Evolutionary conservation across 1,140 invertebrate genomes (phyloP), one percentile per base, ranked within the genome.

Genomic region (Drosophila sturtevanti): DNA sequence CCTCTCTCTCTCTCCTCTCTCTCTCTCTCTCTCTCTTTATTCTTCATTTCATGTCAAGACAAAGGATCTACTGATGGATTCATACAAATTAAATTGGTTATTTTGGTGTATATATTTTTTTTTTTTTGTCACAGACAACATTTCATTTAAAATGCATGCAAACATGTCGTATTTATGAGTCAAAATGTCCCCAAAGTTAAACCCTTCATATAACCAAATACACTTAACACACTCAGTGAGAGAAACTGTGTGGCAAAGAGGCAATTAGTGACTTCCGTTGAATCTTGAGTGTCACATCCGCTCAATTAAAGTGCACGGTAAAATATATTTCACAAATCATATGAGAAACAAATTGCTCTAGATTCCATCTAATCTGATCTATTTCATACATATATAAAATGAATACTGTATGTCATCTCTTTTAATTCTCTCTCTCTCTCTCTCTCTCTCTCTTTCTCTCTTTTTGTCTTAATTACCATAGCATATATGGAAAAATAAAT

Each of bases 71-170:
- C 80, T 89, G 80, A 89, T 75, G 84, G 85, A 89, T 89, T 89
- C 80, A 80, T 85, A 75, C 79, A 89, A 87, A 87, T 87, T 77
- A 87, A 89, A 87, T 89, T 75, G 54, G 66, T 34, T 76, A 54
- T 78, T 70, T 64, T 68, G 14, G 59, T 61, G 64, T 64, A 58
- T n/a, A n/a, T n/a, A n/a, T n/a, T n/a, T n/a, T n/a, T n/a, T n/a
- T n/a, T 78, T 44, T 70, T 75, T 78, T 56, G 75, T 56, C 51
- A 59, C 85, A 89, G 84, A 89, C 84, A 75, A 81, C 66, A 75
- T 68, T 79, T 80, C 80, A 89, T 89, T 89, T 77, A 64, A 68
- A 89, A 89, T 89, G 81, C 73, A 89, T 80, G 59, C 72, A 79
- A 80, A 70, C 73, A 89, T 89, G 65, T 12, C 41, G 65, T 74